These are phyloP conservation scores for Oncorhynchus masou DNA, from an alignment of 2,113 vertebrate species.

Conservation along the genomic window DNA sequence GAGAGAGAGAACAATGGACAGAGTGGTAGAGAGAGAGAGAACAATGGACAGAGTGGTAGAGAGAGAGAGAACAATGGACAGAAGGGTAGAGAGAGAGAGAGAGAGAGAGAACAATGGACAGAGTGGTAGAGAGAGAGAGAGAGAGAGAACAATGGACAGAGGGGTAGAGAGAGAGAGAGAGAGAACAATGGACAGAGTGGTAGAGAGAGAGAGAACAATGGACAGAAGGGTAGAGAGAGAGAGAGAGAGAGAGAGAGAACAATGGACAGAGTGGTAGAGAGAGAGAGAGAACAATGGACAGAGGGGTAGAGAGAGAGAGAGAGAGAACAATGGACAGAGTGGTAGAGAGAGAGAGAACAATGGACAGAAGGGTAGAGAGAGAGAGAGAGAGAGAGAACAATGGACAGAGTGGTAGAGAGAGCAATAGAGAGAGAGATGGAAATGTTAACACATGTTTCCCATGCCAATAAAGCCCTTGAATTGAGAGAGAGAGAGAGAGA, in stretches of 20 bases:
- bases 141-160: too few species aligned
- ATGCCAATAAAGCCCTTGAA: too few species aligned
- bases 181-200: constrained; percentile 4
- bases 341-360: constrained; percentile 21
- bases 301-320: constrained; percentile 1
- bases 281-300: constrained; percentile 26
- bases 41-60: not conserved
- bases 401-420: too few species aligned
- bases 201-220: constrained; percentile 21
- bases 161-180: constrained; percentile 8
- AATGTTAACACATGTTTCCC: too few species aligned
- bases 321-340: not conserved
- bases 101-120: too few species aligned
- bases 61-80: constrained; percentile 26
- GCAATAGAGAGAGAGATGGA: constrained; percentile 20
- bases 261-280: too few species aligned
- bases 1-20: constrained; percentile 4
- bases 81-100: constrained; percentile 1
- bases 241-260: constrained; percentile 16
- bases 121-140: constrained; percentile 8
- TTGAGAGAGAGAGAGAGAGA: too few species aligned
- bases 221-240: too few species aligned
- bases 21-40: constrained; percentile 18
- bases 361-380: too few species aligned
- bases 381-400: constrained; percentile 17